phyloP scores from a whole-genome alignment of 2,113 vertebrate species.

The Clinocottus analis region DNA sequence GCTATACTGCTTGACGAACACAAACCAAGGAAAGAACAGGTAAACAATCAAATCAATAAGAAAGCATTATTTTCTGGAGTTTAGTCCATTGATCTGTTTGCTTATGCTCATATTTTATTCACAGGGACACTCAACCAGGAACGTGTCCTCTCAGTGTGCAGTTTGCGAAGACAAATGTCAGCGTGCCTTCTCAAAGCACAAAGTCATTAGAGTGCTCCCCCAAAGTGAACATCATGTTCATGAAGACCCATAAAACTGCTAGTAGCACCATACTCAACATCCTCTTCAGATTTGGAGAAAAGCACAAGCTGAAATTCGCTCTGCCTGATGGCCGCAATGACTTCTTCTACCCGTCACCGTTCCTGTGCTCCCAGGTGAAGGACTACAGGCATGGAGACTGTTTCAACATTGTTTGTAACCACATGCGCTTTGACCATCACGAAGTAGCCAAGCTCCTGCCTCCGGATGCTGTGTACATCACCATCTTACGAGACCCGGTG shows the following conservation, averaged over 20 bases:
- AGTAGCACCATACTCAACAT: slow-evolving; percentile 98
- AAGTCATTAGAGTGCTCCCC: slow-evolving; percentile 78
- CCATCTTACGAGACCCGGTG: slow-evolving; percentile 91
- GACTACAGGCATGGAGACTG: slow-evolving; percentile 89
- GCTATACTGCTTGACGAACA: slow-evolving; percentile 83
- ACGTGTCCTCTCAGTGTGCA: slow-evolving; percentile 78
- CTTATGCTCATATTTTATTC: slow-evolving; percentile 6
- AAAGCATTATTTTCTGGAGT: neutral
- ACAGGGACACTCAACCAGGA: slow-evolving; percentile 77
- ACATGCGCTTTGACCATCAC: slow-evolving; percentile 91
- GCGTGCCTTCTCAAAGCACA: slow-evolving; percentile 1
- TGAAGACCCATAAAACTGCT: slow-evolving; percentile 98
- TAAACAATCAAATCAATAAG: slow-evolving; percentile 39
- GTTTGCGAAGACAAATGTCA: accelerated
- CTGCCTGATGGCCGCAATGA: slow-evolving; percentile 92
- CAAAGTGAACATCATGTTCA: slow-evolving; percentile 90
- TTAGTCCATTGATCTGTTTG: neutral
- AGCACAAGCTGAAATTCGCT: slow-evolving; percentile 89
- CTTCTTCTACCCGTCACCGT: slow-evolving; percentile 92
- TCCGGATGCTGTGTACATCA: slow-evolving; percentile 84
- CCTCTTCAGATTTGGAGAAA: slow-evolving; percentile 94
- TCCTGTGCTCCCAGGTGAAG: slow-evolving; percentile 88
- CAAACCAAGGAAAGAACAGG: slow-evolving; percentile 81
- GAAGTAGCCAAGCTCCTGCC: slow-evolving; percentile 90
- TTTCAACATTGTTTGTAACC: slow-evolving; percentile 95